phyloP scores from a whole-genome alignment of 2,888 invertebrate genomes.

The Trachelus iudaicus region DNA sequence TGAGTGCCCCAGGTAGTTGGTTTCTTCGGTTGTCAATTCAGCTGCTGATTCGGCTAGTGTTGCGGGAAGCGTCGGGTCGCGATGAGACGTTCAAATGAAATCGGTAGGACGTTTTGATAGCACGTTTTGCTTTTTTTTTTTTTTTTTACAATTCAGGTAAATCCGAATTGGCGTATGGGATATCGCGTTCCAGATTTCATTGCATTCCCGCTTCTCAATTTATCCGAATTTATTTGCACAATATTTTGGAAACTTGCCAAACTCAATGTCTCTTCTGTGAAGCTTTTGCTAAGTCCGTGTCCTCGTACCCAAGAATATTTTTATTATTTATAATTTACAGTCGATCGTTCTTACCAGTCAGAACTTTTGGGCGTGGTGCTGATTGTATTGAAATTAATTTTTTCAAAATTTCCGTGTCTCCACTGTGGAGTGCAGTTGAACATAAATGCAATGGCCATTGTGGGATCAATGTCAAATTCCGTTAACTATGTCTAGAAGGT shows the following conservation, averaged over 20 bases:
- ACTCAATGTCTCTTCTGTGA: constrained; percentile 1
- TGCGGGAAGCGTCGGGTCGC: not conserved
- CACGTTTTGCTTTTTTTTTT: too few relatives aligned
- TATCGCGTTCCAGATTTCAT: constrained; percentile 53
- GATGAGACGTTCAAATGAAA: not conserved
- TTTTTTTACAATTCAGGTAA: not conserved
- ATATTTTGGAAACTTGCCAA: constrained; percentile 51
- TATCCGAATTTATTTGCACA: constrained; percentile 49
- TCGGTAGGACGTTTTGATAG: not conserved
- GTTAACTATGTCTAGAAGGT: not conserved
- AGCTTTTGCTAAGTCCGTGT: not conserved
- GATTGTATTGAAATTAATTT: not conserved
- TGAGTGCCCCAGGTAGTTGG: not conserved
- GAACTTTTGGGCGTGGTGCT: not conserved
- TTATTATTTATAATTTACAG: not conserved
- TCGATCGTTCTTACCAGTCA: not conserved
- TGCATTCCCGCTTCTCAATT: constrained; percentile 42
- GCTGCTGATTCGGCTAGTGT: not conserved
- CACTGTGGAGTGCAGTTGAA: not conserved
- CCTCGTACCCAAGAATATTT: not conserved
- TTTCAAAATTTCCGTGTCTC: not conserved
- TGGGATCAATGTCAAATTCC: not conserved
- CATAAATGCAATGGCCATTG: not conserved
- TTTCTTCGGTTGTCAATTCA: not conserved
- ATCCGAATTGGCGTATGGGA: constrained; percentile 39